A percentile compares a stretch with the other conserved stretches of the same genome.
Evolutionary conservation across 2,113 vertebrate species (phyloP).

Genomic region (Hippolais icterina): DNA sequence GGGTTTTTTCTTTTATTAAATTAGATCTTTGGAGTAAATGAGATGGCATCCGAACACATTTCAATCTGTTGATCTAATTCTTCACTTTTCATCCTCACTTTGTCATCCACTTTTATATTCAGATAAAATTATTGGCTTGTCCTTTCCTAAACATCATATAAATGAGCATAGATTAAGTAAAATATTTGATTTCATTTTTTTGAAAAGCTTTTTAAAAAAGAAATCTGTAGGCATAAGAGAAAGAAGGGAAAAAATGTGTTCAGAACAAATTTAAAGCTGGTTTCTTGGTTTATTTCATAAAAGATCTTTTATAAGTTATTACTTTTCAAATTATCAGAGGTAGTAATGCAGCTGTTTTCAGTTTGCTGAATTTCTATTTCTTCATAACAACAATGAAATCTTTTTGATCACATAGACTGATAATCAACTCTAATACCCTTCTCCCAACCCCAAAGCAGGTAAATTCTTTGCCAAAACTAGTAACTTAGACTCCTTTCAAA

Average conservation of each 20-base stretch:
- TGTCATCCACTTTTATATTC: neutral
- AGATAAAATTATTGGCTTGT: neutral
- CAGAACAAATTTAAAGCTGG: neutral
- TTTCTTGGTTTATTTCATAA: neutral
- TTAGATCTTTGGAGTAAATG: slow-evolving; percentile 14
- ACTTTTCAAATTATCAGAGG: neutral
- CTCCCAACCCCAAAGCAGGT: accelerated
- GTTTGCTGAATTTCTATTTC: neutral
- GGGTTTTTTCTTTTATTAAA: neutral
- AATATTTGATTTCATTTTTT: neutral
- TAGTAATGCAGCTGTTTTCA: neutral
- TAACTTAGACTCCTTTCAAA: neutral
- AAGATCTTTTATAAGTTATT: neutral
- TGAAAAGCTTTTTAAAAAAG: neutral
- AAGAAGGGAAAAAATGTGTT: neutral
- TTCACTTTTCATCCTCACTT: neutral
- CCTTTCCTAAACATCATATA: neutral
- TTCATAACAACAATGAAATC: neutral
- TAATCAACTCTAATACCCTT: neutral
- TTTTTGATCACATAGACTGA: neutral
- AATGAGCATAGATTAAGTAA: neutral
- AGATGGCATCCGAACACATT: neutral
- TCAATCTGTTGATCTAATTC: neutral
- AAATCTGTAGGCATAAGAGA: neutral
- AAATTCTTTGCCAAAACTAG: neutral